phyloP scores from a whole-genome alignment of 1,140 invertebrate species.

The Chlorops oryzae region DNA sequence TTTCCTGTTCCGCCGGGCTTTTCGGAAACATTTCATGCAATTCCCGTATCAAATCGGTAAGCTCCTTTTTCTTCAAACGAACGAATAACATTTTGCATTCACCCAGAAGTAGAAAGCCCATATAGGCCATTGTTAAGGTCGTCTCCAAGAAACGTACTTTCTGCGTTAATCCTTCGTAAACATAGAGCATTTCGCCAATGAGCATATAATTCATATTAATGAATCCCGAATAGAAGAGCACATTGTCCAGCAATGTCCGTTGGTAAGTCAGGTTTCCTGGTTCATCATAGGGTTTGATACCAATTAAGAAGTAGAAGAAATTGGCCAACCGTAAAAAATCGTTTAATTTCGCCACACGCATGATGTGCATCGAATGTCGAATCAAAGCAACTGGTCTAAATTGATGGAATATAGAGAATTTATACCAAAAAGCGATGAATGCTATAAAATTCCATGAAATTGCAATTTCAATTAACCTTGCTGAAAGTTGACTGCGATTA shows the following conservation, averaged over 20 bases:
- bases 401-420: no score
- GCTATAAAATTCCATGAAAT: no score
- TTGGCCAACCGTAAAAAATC: conserved; percentile 8
- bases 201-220: conserved; percentile 20
- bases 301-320: conserved; percentile 12
- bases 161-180: conserved; percentile 17
- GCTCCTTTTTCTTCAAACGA: conserved; percentile 22
- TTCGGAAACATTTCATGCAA: conserved; percentile 28
- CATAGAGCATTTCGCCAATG: conserved; percentile 20
- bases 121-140: conserved; percentile 34
- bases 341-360: conserved; percentile 1
- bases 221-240: conserved; percentile 27
- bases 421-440: no score
- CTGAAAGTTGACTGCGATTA: no score
- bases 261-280: not conserved
- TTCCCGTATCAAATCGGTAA: conserved; percentile 22
- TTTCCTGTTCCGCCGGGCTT: conserved; percentile 10
- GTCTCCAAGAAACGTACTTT: conserved; percentile 24
- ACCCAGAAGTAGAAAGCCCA: conserved; percentile 32
- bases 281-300: conserved; percentile 10
- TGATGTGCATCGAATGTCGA: no score
- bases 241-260: not conserved
- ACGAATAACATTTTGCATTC: conserved; percentile 33
- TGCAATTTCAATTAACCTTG: no score
- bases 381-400: no score